Conservation (phyloP, 2,888 invertebrate genomes). For the Hecatera dysodea region DNA sequence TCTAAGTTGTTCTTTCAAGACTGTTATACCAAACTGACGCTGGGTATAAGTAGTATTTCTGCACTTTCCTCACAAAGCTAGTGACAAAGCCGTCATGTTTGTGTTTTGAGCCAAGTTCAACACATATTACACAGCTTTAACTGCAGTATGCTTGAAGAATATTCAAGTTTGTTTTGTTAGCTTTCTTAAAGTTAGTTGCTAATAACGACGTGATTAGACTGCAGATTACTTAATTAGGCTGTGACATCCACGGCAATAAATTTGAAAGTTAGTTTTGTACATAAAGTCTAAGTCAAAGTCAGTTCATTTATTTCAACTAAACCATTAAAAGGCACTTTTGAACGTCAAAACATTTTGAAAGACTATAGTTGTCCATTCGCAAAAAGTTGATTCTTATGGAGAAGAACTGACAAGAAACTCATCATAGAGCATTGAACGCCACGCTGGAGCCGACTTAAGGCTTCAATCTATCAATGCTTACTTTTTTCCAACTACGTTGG, state of each 20-base stretch:
- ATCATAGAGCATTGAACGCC: no score
- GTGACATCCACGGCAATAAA: not conserved
- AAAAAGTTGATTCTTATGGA: no score
- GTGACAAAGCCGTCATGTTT: constrained; percentile 24
- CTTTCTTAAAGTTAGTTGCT: constrained; percentile 2
- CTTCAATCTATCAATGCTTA: no score
- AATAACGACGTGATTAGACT: constrained; percentile 1
- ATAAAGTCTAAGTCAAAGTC: not conserved
- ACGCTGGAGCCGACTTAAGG: no score
- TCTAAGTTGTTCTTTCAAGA: no score
- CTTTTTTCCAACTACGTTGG: no score
- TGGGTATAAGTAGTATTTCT: constrained; percentile 5
- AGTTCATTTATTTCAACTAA: no score
- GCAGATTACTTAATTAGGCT: constrained; percentile 11
- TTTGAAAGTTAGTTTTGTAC: not conserved
- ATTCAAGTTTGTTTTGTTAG: constrained; percentile 15
- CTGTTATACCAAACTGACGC: no score
- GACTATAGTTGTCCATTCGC: no score
- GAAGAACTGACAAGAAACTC: no score
- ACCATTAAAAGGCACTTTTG: no score
- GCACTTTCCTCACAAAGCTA: not conserved
- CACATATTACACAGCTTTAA: constrained; percentile 23
- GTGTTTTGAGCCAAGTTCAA: constrained; percentile 27
- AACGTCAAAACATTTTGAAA: no score
- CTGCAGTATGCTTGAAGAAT: constrained; percentile 37